Conservation (phyloP, 2,888 invertebrate genomes). For the Metacarcinus magister region DNA sequence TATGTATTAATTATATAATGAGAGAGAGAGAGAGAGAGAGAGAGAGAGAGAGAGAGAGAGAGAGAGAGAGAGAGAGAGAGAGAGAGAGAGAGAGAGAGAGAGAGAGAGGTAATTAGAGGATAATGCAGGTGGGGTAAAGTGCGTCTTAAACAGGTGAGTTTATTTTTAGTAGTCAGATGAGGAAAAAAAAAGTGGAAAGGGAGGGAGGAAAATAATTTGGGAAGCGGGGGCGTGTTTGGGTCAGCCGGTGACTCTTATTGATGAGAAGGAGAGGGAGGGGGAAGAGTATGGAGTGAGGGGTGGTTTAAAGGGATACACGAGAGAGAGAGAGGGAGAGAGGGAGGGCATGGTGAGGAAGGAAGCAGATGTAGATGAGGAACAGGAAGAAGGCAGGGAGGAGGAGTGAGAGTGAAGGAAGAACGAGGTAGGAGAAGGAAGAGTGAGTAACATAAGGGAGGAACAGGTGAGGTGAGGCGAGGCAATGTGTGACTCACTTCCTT, state of each 20-base stretch:
- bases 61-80: constrained; percentile 1
- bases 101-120: not conserved
- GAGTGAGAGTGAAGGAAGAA: not conserved
- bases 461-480: constrained; percentile 16
- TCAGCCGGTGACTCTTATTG: not conserved
- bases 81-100: constrained; percentile 39
- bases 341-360: not conserved
- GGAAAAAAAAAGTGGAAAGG: not conserved
- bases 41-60: constrained; percentile 48
- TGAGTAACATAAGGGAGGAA: not conserved
- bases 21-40: constrained; percentile 41
- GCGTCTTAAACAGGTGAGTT: not conserved
- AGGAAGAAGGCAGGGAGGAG: too few relatives aligned
- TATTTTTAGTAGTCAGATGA: not conserved
- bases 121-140: not conserved
- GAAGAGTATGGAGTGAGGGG: not conserved
- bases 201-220: not conserved
- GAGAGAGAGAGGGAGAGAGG: not conserved
- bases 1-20: not conserved
- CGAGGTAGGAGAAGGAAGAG: not conserved
- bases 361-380: not conserved
- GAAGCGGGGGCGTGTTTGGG: not conserved
- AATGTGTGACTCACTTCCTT: not conserved
- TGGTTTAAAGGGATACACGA: too few relatives aligned
- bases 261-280: not conserved